Conservation (phyloP, 2,797 vertebrate species). For the Tenualosa ilisha region DNA sequence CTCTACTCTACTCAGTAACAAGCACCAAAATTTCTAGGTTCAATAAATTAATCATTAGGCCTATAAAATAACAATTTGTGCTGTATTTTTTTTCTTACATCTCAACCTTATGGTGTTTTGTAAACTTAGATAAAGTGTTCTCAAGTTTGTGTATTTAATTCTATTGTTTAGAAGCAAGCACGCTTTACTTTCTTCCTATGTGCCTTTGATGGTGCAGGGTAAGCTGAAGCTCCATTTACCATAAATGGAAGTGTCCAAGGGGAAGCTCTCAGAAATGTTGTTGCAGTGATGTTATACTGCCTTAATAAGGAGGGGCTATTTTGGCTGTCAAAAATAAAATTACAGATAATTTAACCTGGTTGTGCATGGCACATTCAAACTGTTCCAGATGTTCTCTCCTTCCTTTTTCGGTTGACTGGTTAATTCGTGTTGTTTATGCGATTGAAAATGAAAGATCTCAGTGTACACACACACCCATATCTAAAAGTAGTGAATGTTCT, state of each 20-base stretch:
- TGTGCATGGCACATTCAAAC: constrained; percentile 8
- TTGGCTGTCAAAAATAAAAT: constrained; percentile 24
- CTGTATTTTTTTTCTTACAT: background rate
- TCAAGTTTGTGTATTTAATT: background rate
- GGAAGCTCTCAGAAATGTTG: constrained; percentile 16
- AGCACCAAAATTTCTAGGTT: background rate
- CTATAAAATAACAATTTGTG: background rate
- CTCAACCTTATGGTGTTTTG: background rate
- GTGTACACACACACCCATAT: background rate
- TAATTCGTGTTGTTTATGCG: background rate
- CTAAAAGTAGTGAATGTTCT: background rate
- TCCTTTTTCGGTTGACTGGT: background rate
- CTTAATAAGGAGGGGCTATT: constrained; percentile 26
- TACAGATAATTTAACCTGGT: constrained; percentile 25
- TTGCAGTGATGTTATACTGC: constrained; percentile 7
- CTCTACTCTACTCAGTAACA: background rate
- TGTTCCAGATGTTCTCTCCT: constrained; percentile 15
- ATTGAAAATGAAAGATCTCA: background rate
- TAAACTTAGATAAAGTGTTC: background rate
- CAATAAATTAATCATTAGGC: background rate
- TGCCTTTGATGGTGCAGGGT: background rate
- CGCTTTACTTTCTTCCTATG: background rate
- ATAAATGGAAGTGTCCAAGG: constrained; percentile 22
- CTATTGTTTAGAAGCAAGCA: background rate
- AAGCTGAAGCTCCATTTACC: constrained; percentile 20